Evolutionary conservation across 2,888 invertebrate species (phyloP), one percentile per base, ranked within the genome.

Genomic region (Sturmia bella): DNA sequence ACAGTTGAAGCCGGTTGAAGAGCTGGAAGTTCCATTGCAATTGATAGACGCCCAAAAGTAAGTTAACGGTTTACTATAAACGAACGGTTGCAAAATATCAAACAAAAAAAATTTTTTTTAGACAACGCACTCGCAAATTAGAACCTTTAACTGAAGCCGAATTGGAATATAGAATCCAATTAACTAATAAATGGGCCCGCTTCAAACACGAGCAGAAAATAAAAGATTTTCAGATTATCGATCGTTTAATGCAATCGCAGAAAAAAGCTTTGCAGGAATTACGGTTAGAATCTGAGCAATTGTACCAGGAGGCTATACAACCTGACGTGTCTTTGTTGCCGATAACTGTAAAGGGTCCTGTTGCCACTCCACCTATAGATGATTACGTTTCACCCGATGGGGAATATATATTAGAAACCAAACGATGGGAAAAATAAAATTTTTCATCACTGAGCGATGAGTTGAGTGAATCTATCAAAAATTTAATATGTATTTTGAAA

Each of bases 1-100:
- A 39, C 96, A 97, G 88, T 89, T 97, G 61, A 99, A 99, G 90
- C 98, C 99, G 0, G 93, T 99, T 50, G 95, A 95, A 73, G 99
- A 99, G 92, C 89, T 95, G 84, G 96, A 98, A 90, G 92, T 95
- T 9, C 94, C 96, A 0, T 86, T 94, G 19, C 91, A 93, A 74
- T 87, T 97, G 3, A 80, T 89, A 27, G 88, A 88, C 69, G 85
- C 87, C 27, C 87, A 87, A 48, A 84, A 80, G 89, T 89, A 72
- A 79, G 86, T 75, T 19, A 4, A 70, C 3, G 6, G 1, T 21
- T n/a, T n/a, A n/a, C 27, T 37, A 6, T 3, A 21, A 43, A 17
- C 1, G 0, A 37, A 32, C 32, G 7, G 1, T 32, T 32, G 32
- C 32, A 32, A 32, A 3, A 5, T 32, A 3, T 32, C 9, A 4